Conservation (phyloP, 2,797 vertebrate species). For the Sparidentex hasta region DNA sequence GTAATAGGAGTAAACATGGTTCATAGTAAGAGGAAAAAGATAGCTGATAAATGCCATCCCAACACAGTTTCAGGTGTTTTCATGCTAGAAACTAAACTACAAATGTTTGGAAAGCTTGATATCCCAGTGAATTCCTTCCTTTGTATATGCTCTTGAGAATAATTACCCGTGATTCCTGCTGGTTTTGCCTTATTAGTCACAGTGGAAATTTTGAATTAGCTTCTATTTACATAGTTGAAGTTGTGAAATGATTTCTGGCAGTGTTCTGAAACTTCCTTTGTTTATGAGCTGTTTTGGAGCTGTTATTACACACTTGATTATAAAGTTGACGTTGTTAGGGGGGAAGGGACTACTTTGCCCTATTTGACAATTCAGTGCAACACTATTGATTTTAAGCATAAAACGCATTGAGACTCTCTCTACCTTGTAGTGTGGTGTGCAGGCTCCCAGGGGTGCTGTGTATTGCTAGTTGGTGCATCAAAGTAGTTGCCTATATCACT, state of each 20-base stretch:
- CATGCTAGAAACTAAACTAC: constrained; percentile 15
- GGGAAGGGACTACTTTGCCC: constrained; percentile 27
- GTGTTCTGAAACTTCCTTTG: constrained; percentile 31
- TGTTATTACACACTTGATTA: constrained; percentile 33
- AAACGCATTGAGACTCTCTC: not conserved
- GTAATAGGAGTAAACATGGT: not conserved
- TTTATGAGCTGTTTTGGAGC: constrained; percentile 17
- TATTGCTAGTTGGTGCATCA: constrained; percentile 33
- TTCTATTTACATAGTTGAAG: constrained; percentile 20
- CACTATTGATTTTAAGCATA: constrained; percentile 23
- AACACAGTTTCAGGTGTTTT: constrained; percentile 3
- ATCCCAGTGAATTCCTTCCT: not conserved
- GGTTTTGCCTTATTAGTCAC: constrained; percentile 13
- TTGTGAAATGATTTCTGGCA: constrained; percentile 56
- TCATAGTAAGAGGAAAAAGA: not conserved
- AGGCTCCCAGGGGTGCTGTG: constrained; percentile 51
- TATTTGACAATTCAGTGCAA: constrained; percentile 37
- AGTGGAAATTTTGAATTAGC: constrained; percentile 22
- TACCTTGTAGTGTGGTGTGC: constrained; percentile 64
- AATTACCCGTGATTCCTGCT: not conserved
- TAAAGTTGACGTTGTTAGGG: constrained; percentile 20
- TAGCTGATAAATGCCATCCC: constrained; percentile 1
- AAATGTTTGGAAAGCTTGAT: constrained; percentile 22
- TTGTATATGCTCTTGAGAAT: not conserved
- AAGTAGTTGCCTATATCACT: too few relatives aligned